Evolutionary conservation across 2,888 invertebrate genomes (phyloP).

Genomic region (Atethmia centrago): DNA sequence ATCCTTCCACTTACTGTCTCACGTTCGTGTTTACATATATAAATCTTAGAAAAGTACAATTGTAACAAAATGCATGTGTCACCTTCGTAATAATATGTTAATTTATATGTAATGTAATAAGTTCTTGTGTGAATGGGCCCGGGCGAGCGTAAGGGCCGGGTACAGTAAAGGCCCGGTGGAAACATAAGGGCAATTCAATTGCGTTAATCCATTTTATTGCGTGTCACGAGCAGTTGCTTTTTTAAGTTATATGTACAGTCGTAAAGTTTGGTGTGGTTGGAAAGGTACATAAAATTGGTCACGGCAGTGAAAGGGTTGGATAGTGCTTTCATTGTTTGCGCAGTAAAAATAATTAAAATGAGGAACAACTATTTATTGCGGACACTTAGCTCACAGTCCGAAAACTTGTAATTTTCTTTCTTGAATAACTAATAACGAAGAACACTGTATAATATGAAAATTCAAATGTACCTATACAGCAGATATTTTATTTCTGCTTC

Average conservation of each 20-base stretch:
- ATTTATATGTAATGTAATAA: conserved; percentile 89
- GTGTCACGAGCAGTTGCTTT: conserved; percentile 82
- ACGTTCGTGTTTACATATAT: conserved; percentile 86
- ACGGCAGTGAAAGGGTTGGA: conserved; percentile 34
- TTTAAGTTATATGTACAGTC: conserved; percentile 67
- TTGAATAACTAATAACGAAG: neutral
- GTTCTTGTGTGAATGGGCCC: conserved; percentile 80
- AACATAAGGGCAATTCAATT: conserved; percentile 78
- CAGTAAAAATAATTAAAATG: conserved; percentile 9
- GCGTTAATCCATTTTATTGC: conserved; percentile 89
- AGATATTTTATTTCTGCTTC: neutral
- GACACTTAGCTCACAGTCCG: neutral
- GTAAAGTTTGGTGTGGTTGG: conserved; percentile 49
- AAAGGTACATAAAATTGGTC: conserved; percentile 44
- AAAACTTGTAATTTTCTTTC: neutral
- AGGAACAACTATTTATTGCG: neutral
- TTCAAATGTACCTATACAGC: neutral
- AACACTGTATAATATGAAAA: no score
- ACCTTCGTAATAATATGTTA: conserved; percentile 87
- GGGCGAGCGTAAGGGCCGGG: conserved; percentile 63
- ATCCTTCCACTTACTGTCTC: conserved; percentile 75
- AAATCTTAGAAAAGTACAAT: conserved; percentile 85
- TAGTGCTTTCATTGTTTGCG: conserved; percentile 2
- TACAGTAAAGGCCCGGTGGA: conserved; percentile 23
- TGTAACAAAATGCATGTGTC: conserved; percentile 79